phyloP scores from a whole-genome alignment of 2,113 vertebrate species.

The Platichthys flesus region DNA sequence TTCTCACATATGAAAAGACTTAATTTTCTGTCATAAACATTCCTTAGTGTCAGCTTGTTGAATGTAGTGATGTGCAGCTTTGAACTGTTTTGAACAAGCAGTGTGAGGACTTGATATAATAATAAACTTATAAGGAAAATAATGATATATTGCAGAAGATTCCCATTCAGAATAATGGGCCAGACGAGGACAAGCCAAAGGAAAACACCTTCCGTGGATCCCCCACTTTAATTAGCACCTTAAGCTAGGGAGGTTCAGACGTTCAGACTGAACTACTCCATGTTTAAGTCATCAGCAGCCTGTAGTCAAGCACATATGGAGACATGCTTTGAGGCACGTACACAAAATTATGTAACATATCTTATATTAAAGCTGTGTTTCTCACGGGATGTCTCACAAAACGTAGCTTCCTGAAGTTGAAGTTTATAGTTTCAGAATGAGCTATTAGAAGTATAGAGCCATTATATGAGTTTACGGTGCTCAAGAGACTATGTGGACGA shows the following conservation, averaged over 20 bases:
- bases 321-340: neutral
- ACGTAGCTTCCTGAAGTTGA: no score
- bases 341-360: neutral
- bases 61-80: neutral
- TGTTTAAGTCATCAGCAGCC: no score
- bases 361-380: neutral
- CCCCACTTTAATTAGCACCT: constrained; percentile 14
- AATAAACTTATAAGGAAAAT: neutral
- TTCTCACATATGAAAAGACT: neutral
- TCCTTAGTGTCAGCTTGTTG: neutral
- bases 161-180: neutral
- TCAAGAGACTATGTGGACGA: neutral
- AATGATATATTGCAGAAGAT: neutral
- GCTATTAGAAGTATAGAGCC: neutral
- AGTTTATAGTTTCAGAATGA: neutral
- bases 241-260: constrained; percentile 4
- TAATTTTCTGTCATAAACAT: neutral
- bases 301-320: neutral
- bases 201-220: constrained; percentile 25
- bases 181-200: constrained; percentile 18
- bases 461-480: neutral
- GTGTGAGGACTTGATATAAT: neutral
- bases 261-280: neutral
- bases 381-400: neutral
- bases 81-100: neutral